These are phyloP conservation scores for Monomorium pharaonis DNA, from an alignment of 1,140 invertebrate genomes.

Conservation along the genomic window DNA sequence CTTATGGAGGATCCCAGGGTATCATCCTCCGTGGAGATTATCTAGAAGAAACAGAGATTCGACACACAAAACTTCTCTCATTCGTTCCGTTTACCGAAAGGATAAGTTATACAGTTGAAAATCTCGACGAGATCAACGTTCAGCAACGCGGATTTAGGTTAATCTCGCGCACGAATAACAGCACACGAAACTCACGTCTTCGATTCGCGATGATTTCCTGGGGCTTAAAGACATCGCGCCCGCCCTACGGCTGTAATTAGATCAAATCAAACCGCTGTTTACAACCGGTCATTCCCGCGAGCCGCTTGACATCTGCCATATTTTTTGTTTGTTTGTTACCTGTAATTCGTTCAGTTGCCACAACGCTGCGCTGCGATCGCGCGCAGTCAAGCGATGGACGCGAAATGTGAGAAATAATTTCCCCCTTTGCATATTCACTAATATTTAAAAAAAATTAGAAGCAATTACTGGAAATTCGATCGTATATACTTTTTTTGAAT, in stretches of 20 bases:
- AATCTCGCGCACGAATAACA: not conserved
- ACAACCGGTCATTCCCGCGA: constrained; percentile 52
- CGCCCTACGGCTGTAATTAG: not conserved
- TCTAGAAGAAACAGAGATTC: constrained; percentile 44
- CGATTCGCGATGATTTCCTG: constrained; percentile 58
- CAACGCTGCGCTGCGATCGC: not conserved
- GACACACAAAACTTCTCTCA: not conserved
- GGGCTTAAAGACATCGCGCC: constrained; percentile 64
- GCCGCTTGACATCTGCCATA: constrained; percentile 61
- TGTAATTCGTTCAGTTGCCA: constrained; percentile 46
- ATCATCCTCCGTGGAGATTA: constrained; percentile 75
- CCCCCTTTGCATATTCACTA: not conserved
- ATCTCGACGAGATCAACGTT: not conserved
- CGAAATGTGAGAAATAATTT: not conserved
- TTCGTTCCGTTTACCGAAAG: not conserved
- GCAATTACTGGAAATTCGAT: too few relatives aligned
- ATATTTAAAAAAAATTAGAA: not conserved
- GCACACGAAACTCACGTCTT: constrained; percentile 68
- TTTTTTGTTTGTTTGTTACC: constrained; percentile 70
- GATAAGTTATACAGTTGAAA: not conserved
- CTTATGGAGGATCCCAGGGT: constrained; percentile 77
- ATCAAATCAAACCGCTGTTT: not conserved
- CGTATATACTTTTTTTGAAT: too few relatives aligned
- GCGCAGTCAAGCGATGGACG: not conserved
- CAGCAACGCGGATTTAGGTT: constrained; percentile 28